These are phyloP conservation scores for Drosophila meridiana DNA, from an alignment of 2,888 invertebrate species.

Conservation along the genomic window DNA sequence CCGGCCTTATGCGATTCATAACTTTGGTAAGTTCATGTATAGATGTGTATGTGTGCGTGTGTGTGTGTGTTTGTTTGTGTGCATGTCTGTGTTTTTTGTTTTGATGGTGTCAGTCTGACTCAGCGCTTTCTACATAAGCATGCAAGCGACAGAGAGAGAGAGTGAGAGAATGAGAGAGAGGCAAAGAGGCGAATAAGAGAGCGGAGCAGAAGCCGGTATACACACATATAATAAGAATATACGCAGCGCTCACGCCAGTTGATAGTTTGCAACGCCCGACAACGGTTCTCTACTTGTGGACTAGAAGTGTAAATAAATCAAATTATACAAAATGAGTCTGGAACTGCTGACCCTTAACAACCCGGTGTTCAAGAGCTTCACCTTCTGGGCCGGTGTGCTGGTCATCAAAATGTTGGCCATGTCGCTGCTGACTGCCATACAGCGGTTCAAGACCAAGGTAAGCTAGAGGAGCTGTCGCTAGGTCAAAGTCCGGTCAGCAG, in stretches of 20 bases:
- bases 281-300: conserved; percentile 10
- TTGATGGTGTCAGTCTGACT: conserved; percentile 51
- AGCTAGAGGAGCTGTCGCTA: conserved; percentile 10
- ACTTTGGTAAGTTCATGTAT: conserved; percentile 79
- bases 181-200: background rate
- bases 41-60: background rate
- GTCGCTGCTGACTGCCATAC: conserved; percentile 84
- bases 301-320: background rate
- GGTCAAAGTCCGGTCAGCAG: conserved; percentile 56
- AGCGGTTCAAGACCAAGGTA: conserved; percentile 85
- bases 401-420: conserved; percentile 85
- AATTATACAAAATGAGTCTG: conserved; percentile 57
- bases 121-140: conserved; percentile 20
- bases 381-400: conserved; percentile 85
- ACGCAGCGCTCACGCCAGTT: conserved; percentile 31
- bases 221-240: conserved; percentile 23
- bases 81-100: background rate
- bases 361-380: conserved; percentile 84
- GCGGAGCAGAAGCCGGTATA: conserved; percentile 29
- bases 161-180: background rate
- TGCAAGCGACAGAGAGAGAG: conserved; percentile 1
- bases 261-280: conserved; percentile 21
- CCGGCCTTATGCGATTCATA: conserved; percentile 82
- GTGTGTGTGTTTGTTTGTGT: background rate
- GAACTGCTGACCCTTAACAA: conserved; percentile 77